phyloP scores from a whole-genome alignment of 1,140 invertebrate genomes.

The Alviniconcha marisindica region DNA sequence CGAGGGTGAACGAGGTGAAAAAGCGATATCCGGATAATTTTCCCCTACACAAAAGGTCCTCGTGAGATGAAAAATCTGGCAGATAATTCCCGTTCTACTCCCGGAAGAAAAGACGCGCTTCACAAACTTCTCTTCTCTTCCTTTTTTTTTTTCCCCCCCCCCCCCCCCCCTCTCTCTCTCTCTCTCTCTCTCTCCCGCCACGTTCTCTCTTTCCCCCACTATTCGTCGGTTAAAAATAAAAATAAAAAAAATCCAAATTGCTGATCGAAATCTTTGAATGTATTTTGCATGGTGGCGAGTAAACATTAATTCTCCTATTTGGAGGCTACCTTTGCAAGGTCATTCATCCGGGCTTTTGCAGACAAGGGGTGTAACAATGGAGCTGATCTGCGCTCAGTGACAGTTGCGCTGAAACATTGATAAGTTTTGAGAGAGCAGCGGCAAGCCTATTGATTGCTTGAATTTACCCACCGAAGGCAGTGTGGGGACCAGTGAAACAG shows the following conservation, averaged over 20 bases:
- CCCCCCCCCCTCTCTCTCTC: no score
- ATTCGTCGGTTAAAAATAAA: no score
- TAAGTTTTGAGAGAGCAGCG: conserved; percentile 24
- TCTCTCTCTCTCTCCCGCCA: no score
- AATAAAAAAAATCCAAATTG: conserved; percentile 1
- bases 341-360: background rate
- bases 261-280: conserved; percentile 28
- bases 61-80: no score
- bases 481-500: no score
- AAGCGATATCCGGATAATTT: no score
- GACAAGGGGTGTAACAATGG: background rate
- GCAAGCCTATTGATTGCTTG: conserved; percentile 1
- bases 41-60: background rate
- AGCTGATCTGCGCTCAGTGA: conserved; percentile 11
- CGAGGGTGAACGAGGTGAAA: no score
- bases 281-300: conserved; percentile 14
- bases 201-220: no score
- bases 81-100: no score
- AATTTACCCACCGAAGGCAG: background rate
- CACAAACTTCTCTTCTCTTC: background rate
- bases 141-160: no score
- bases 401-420: conserved; percentile 12
- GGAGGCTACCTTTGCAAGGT: background rate
- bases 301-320: background rate
- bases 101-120: background rate